These are phyloP conservation scores for Bombylius major DNA, from an alignment of 2,888 invertebrate genomes.

Conservation along the genomic window DNA sequence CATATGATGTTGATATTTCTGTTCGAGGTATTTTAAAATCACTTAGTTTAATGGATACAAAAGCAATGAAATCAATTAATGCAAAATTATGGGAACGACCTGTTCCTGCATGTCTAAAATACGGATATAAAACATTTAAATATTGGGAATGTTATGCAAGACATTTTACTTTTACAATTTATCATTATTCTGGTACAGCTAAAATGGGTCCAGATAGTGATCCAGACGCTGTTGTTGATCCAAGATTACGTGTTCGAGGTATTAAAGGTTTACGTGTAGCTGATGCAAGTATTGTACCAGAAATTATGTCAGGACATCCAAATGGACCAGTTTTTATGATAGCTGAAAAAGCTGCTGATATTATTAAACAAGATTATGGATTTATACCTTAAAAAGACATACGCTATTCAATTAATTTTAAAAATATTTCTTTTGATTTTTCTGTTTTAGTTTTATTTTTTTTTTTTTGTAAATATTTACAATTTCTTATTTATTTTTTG, in stretches of 20 bases:
- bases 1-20: slow-evolving; percentile 49
- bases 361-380: slow-evolving; percentile 40
- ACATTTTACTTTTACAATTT: slow-evolving; percentile 47
- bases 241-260: slow-evolving; percentile 41
- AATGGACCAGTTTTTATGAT: slow-evolving; percentile 46
- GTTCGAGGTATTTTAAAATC: slow-evolving; percentile 46
- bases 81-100: slow-evolving; percentile 41
- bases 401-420: neutral
- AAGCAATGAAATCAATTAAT: slow-evolving; percentile 41
- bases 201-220: slow-evolving; percentile 52
- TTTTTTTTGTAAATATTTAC: neutral
- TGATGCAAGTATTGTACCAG: slow-evolving; percentile 43
- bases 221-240: slow-evolving; percentile 50
- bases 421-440: neutral
- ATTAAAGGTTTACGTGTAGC: slow-evolving; percentile 39
- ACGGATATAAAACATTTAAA: slow-evolving; percentile 41
- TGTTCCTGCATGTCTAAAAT: slow-evolving; percentile 47
- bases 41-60: slow-evolving; percentile 38
- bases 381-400: slow-evolving; percentile 21
- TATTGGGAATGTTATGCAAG: slow-evolving; percentile 55
- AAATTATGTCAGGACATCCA: slow-evolving; percentile 42
- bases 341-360: slow-evolving; percentile 44
- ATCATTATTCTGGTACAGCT: slow-evolving; percentile 50
- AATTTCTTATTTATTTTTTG: neutral
- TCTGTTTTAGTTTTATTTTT: neutral